A percentile compares a stretch with the other conserved stretches of the same genome.
Evolutionary conservation across 2,888 invertebrate genomes (phyloP).

Genomic region (Ephialtes manifestator): DNA sequence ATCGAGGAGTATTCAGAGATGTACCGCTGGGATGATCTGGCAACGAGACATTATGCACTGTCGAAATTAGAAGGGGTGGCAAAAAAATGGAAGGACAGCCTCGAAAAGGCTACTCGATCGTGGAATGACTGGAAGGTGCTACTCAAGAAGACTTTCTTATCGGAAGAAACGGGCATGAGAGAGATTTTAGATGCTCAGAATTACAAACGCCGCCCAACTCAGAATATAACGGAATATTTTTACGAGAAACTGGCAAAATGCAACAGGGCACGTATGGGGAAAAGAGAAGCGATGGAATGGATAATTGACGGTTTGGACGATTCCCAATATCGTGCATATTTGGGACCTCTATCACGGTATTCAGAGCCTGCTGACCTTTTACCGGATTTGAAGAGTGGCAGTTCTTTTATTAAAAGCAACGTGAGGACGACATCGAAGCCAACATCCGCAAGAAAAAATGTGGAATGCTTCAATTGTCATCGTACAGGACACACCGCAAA

Average conservation of each 20-base stretch:
- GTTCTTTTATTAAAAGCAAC: slow-evolving; percentile 19
- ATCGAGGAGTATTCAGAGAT: slow-evolving; percentile 72
- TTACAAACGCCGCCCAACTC: slow-evolving; percentile 63
- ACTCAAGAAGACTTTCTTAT: too few species aligned
- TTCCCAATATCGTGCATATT: slow-evolving; percentile 63
- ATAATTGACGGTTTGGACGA: slow-evolving; percentile 69
- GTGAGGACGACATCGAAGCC: slow-evolving; percentile 15
- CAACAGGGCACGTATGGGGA: slow-evolving; percentile 69
- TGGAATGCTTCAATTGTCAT: background rate
- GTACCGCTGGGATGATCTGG: slow-evolving; percentile 70
- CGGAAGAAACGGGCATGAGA: slow-evolving; percentile 40
- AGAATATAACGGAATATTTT: slow-evolving; percentile 71
- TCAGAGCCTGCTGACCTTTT: slow-evolving; percentile 62
- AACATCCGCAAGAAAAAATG: background rate
- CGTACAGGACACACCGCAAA: too few species aligned
- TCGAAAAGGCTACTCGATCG: slow-evolving; percentile 49
- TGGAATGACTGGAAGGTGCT: slow-evolving; percentile 50
- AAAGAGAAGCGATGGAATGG: slow-evolving; percentile 70
- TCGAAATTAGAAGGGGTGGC: slow-evolving; percentile 72
- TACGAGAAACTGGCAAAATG: slow-evolving; percentile 73
- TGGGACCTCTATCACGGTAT: slow-evolving; percentile 70
- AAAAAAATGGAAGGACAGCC: slow-evolving; percentile 73
- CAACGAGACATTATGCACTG: slow-evolving; percentile 71
- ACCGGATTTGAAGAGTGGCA: slow-evolving; percentile 68
- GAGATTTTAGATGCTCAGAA: slow-evolving; percentile 64